phyloP scores from a whole-genome alignment of 2,113 vertebrate genomes.

The Hemicordylus capensis region DNA sequence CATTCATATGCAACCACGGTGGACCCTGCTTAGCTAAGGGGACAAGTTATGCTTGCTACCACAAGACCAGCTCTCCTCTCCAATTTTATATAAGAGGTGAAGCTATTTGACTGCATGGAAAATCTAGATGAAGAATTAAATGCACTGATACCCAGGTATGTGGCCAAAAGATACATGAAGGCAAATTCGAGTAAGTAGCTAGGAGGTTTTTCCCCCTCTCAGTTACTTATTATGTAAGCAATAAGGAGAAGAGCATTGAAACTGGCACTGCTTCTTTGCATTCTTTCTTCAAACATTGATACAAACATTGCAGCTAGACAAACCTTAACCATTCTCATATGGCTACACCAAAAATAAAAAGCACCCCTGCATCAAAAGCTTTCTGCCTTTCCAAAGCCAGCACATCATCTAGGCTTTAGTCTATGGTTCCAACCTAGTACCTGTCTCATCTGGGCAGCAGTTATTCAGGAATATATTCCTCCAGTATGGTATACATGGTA shows the following conservation, averaged over 20 bases:
- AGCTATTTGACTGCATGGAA: too few species aligned
- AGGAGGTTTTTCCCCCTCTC: background rate
- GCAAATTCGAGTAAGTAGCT: background rate
- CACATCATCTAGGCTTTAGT: too few species aligned
- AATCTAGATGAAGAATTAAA: background rate
- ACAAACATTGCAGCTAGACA: background rate
- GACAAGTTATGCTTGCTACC: too few species aligned
- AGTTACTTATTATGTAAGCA: background rate
- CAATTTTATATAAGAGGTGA: too few species aligned
- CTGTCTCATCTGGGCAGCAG: too few species aligned
- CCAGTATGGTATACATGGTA: too few species aligned
- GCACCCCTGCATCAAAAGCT: background rate
- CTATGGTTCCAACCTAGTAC: too few species aligned
- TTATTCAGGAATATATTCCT: too few species aligned
- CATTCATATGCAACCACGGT: too few species aligned
- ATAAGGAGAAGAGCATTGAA: background rate
- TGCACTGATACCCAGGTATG: too few species aligned
- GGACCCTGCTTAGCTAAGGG: too few species aligned
- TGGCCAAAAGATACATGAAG: background rate
- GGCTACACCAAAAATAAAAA: background rate
- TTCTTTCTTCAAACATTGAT: background rate
- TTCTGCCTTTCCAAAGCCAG: background rate
- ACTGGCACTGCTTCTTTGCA: background rate
- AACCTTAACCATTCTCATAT: background rate
- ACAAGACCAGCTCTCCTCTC: too few species aligned